Evolutionary conservation across 2,797 vertebrate genomes (phyloP), one percentile per base, ranked within the genome.

Genomic region (Lithobates pipiens): DNA sequence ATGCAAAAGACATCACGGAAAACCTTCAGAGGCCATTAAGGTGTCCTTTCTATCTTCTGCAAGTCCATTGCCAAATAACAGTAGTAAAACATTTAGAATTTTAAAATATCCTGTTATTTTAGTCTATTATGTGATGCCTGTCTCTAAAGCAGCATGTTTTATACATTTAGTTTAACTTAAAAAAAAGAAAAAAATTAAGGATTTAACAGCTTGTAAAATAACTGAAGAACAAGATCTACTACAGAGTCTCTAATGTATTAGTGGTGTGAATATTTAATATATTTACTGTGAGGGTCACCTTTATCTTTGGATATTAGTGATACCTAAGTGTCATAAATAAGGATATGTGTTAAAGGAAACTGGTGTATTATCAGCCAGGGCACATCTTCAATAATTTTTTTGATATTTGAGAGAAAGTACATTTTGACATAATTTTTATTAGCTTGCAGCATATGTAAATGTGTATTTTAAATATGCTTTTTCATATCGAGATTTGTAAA

Each of bases 1-100:
- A 82, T 82, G 80, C 57, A 63, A 82, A 82, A 82, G 36, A 42
- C 69, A 82, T 82, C 54, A 73, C 8, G 4, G 23, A 15, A 72
- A 46, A 15, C 16, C 16, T 32, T 10, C 8, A 8, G 42, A 70
- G 29, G 27, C 44, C n/a, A 32, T 50, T 46, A 73, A 73, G 72
- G 69, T 72, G 32, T 29, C 73, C 42, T 63, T 15, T 25, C 25
- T 29, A 13, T 67, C n/a, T 29, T 21, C 54, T 63, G 54, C 25
- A 82, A 72, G 46, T 25, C 79, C n/a, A 81, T 61, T 23, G 50
- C 50, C 23, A 39, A 73, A 61, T 63, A 73, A 42, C 71, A 54
- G 50, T 27, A 63, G 79, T 81, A 73, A 81, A 72, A 81, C 79
- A 72, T 27, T 34, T 61, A 61, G 9, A 13, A 67, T 67, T 3